A percentile compares a stretch with the other conserved stretches of the same genome.
These are phyloP conservation scores for Drosophila littoralis DNA, from an alignment of 1,140 invertebrate species.

Conservation along the genomic window DNA sequence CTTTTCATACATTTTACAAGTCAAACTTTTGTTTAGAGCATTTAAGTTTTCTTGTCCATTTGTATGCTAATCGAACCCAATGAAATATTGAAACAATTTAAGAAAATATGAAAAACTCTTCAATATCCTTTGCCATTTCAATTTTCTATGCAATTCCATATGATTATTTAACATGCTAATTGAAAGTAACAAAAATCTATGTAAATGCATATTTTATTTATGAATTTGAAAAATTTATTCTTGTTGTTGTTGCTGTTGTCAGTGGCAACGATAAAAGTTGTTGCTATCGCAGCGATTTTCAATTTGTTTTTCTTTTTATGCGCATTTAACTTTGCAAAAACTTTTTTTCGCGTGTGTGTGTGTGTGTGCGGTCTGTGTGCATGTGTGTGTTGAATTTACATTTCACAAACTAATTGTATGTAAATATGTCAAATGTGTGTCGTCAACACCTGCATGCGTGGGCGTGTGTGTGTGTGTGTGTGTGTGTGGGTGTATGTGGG, in stretches of 20 bases:
- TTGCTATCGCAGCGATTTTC: conserved; percentile 55
- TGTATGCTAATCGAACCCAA: no score
- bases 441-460: conserved; percentile 68
- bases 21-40: no score
- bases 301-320: conserved; percentile 66
- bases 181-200: conserved; percentile 63
- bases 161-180: conserved; percentile 70
- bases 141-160: conserved; percentile 20
- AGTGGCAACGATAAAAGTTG: conserved; percentile 60
- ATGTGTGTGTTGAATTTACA: conserved; percentile 55
- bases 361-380: conserved; percentile 2
- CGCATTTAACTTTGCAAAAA: conserved; percentile 33
- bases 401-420: conserved; percentile 81
- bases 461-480: conserved; percentile 14
- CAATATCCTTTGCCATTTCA: conserved; percentile 24
- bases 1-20: no score
- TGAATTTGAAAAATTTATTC: conserved; percentile 58
- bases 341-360: conserved; percentile 23
- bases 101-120: background rate
- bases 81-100: background rate
- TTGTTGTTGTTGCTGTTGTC: conserved; percentile 39
- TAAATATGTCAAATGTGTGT: conserved; percentile 79
- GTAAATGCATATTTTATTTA: conserved; percentile 71
- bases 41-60: no score
- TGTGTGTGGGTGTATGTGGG: conserved; percentile 7